These are phyloP conservation scores for Cataglyphis altisquamis DNA, from an alignment of 2,888 invertebrate species.

Conservation along the genomic window DNA sequence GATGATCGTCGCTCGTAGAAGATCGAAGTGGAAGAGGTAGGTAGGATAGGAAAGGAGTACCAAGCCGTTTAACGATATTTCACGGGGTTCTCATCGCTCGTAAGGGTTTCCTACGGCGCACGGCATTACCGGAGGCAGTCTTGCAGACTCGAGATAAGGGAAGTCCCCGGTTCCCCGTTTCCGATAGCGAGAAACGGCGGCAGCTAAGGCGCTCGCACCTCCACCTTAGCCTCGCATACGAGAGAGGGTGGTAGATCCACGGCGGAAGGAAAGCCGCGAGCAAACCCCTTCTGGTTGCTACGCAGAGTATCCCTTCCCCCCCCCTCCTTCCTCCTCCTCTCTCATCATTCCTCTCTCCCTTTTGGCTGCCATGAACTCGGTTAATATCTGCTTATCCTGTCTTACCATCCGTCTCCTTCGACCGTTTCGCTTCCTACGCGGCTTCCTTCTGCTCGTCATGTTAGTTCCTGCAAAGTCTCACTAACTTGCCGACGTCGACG, in stretches of 20 bases:
- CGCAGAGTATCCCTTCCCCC: constrained; percentile 61
- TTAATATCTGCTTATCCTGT: constrained; percentile 84
- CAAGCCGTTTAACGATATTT: constrained; percentile 84
- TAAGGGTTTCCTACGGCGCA: constrained; percentile 76
- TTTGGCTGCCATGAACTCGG: constrained; percentile 73
- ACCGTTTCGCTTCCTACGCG: constrained; percentile 58
- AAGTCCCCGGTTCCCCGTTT: constrained; percentile 77
- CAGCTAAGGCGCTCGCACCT: constrained; percentile 76
- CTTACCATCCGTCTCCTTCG: constrained; percentile 78
- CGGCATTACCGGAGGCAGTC: constrained; percentile 85
- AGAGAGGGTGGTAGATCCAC: constrained; percentile 63
- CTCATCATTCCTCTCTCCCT: constrained; percentile 26
- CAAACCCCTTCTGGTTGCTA: constrained; percentile 75
- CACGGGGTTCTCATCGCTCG: constrained; percentile 82
- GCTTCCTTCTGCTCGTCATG: constrained; percentile 52
- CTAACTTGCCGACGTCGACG: constrained; percentile 17
- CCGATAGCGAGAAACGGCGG: constrained; percentile 78
- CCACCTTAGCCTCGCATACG: constrained; percentile 63
- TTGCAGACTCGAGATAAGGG: constrained; percentile 86
- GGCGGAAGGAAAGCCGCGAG: constrained; percentile 78
- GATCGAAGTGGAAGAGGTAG: constrained; percentile 47
- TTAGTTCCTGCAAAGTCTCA: constrained; percentile 22
- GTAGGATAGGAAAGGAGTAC: constrained; percentile 65
- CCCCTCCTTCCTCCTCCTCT: constrained; percentile 23
- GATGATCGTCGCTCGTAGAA: constrained; percentile 42